Percentiles rank a stretch among this genome's conserved stretches.
Conservation (phyloP, 2,888 invertebrate species). For the Orthosia gothica region DNA sequence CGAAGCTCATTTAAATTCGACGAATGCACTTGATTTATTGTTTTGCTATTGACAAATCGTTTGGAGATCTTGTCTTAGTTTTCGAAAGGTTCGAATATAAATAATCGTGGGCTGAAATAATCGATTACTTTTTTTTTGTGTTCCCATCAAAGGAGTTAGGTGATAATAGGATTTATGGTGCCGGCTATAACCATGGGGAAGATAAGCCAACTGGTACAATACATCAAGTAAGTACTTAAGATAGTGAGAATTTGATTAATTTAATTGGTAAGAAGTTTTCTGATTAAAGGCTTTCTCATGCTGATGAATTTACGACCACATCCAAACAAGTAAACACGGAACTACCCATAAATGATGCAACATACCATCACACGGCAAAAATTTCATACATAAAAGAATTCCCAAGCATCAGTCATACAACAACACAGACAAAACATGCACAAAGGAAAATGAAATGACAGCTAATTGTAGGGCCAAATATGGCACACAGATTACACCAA, state of each 20-base stretch:
- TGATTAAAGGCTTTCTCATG: conserved; percentile 12
- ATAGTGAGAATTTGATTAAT: conserved; percentile 33
- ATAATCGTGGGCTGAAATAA: conserved; percentile 58
- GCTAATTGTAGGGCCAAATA: conserved; percentile 86
- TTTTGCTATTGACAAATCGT: conserved; percentile 68
- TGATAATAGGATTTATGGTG: conserved; percentile 63
- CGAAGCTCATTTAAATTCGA: conserved; percentile 66
- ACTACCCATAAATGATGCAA: not conserved
- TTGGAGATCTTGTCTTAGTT: conserved; percentile 63
- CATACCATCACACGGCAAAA: conserved; percentile 16
- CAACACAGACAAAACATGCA: conserved; percentile 78
- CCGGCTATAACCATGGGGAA: conserved; percentile 38
- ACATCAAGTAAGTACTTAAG: conserved; percentile 41
- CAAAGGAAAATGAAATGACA: conserved; percentile 84
- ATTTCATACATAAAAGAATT: conserved; percentile 38
- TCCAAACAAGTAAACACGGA: not conserved
- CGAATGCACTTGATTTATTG: conserved; percentile 68
- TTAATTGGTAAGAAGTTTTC: conserved; percentile 32
- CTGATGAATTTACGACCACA: conserved; percentile 16
- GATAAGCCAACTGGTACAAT: conserved; percentile 44
- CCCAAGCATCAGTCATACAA: conserved; percentile 75
- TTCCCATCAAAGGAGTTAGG: conserved; percentile 44
- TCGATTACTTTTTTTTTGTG: conserved; percentile 55
- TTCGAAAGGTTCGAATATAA: conserved; percentile 55
- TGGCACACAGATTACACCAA: conserved; percentile 84